Percentiles rank a stretch among this genome's conserved stretches.
Evolutionary conservation across 2,888 invertebrate species (phyloP).

Genomic region (Tenthredo livida): DNA sequence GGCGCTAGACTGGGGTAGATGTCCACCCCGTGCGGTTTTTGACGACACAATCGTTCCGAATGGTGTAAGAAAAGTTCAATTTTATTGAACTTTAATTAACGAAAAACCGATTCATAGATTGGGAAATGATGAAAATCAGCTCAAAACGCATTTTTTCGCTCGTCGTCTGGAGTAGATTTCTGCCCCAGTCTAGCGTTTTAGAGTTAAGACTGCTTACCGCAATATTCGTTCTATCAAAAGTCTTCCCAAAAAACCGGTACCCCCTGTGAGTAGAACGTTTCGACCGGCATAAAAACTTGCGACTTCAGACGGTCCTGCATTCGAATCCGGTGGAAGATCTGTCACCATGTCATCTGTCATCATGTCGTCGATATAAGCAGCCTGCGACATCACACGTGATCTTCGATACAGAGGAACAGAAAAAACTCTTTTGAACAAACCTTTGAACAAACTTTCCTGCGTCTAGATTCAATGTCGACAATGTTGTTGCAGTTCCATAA

Average conservation of each 20-base stretch:
- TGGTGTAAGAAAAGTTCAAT: too few species aligned
- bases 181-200: too few species aligned
- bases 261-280: constrained; percentile 74
- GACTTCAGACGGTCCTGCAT: constrained; percentile 64
- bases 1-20: too few species aligned
- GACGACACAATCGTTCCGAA: too few species aligned
- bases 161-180: too few species aligned
- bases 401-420: background rate
- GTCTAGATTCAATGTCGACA: background rate
- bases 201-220: constrained; percentile 66
- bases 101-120: too few species aligned
- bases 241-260: constrained; percentile 74
- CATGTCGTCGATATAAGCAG: constrained; percentile 51
- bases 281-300: constrained; percentile 68
- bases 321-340: background rate
- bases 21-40: too few species aligned
- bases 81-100: too few species aligned
- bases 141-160: too few species aligned
- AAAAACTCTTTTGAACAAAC: background rate
- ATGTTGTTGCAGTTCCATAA: background rate
- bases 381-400: constrained; percentile 39
- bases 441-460: background rate
- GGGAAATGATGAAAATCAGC: too few species aligned
- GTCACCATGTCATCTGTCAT: constrained; percentile 60
- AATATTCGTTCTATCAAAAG: constrained; percentile 74